Evolutionary conservation across 1,140 invertebrate species (phyloP).

Genomic region (Amyelois transitella): DNA sequence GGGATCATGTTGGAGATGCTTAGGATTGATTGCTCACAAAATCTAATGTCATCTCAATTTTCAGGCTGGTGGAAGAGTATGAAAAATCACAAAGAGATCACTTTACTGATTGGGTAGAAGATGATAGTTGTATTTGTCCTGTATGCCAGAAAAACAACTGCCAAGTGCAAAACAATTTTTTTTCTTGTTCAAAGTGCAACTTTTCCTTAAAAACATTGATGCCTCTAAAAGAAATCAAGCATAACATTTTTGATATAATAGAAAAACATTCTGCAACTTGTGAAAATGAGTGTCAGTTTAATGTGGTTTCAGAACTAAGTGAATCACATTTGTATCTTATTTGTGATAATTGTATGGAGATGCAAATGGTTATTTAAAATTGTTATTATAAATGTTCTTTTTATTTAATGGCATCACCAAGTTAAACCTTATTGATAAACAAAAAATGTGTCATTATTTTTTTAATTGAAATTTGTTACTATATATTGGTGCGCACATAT

Average conservation of each 20-base stretch:
- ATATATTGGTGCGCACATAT: no score
- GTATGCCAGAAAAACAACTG: conserved; percentile 56
- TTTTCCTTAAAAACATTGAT: conserved; percentile 31
- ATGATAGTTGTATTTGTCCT: conserved; percentile 54
- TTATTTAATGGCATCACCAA: not conserved
- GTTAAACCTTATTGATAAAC: no score
- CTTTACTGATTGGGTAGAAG: conserved; percentile 49
- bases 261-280: conserved; percentile 43
- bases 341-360: conserved; percentile 51
- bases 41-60: conserved; percentile 14
- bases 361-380: conserved; percentile 39
- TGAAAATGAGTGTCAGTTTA: conserved; percentile 36
- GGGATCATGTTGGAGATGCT: no score
- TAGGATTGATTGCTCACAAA: no score
- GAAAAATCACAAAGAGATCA: conserved; percentile 46
- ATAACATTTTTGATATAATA: conserved; percentile 30
- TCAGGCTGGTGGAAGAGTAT: conserved; percentile 57
- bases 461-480: no score
- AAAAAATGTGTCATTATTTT: no score
- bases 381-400: not conserved
- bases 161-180: conserved; percentile 15
- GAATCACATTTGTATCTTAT: conserved; percentile 51
- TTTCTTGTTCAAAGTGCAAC: conserved; percentile 43
- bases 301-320: conserved; percentile 31
- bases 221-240: conserved; percentile 35